Evolutionary conservation across 2,888 invertebrate genomes (phyloP), one percentile per base, ranked within the genome.

Genomic region (Globia sparganii): DNA sequence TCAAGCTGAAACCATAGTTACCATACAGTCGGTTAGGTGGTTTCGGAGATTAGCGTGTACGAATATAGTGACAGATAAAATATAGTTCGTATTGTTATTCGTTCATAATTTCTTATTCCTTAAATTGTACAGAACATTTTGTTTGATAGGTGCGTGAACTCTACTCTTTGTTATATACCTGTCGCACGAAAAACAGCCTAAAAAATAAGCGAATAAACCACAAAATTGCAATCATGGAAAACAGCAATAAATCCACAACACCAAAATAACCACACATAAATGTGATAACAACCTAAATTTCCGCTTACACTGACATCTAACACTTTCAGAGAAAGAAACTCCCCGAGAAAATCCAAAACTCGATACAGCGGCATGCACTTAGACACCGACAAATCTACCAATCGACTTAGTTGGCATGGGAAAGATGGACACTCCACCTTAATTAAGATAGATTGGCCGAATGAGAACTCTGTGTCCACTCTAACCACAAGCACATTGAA

Each of bases 391-490:
- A 90, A 91, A 79, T 87, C 87, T 28, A 91, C 91, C 3, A 90
- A 90, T 79, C 83, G 96, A 3, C 91, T 96, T 3, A 95, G 94
- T 28, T 96, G 96, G 96, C 96, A 95, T 80, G 96, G 96, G 0
- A 94, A 95, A 92, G 97, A 93, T 88, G 94, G 94, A 0, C 97
- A 93, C 89, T 96, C 97, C 0, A 97, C 97, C 0, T 83, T 97
- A 0, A 97, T 97, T 5, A 94, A 94, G 80, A 95, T 97, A 2
- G 96, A 97, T 79, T 97, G 97, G 97, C 96, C 96, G 0, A 86
- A 90, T 0, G 95, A 96, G 28, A 93, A 92, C 0, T 93, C 95
- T 0, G 83, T 92, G 25, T 93, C 93, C 25, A 95, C 94, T 58
- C 81, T 95, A 0, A 96, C 94, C 0, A 91, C 92, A 0, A 95